Conservation (phyloP, 2,797 vertebrate species). For the Mus caroli region DNA sequence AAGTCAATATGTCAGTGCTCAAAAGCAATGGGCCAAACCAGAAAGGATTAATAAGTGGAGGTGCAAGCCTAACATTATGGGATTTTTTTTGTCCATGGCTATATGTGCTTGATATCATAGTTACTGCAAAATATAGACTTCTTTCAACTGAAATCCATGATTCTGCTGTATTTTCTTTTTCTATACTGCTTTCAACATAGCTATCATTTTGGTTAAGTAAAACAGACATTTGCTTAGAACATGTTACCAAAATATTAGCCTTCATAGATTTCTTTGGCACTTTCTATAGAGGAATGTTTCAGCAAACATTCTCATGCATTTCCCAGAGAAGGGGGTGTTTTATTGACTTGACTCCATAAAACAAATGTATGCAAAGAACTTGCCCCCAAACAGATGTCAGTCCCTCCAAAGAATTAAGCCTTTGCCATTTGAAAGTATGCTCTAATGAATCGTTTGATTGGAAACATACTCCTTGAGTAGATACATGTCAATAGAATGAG, state of each 20-base stretch:
- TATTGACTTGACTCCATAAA: background rate
- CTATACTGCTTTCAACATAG: constrained; percentile 72
- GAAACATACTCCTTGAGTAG: background rate
- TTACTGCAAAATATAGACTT: background rate
- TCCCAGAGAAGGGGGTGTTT: background rate
- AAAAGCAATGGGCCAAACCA: background rate
- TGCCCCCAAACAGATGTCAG: background rate
- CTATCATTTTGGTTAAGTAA: constrained; percentile 75
- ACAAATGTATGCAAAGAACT: background rate
- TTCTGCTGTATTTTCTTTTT: constrained; percentile 41
- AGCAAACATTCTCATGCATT: background rate
- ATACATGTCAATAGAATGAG: too few species aligned
- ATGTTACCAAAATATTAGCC: constrained; percentile 72
- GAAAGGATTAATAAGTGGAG: background rate
- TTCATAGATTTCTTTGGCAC: background rate
- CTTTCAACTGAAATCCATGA: background rate
- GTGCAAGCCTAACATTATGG: background rate
- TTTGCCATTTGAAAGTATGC: background rate
- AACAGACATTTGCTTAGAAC: constrained; percentile 68
- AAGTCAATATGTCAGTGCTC: background rate
- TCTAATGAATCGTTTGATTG: background rate
- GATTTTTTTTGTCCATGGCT: background rate
- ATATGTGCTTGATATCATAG: background rate
- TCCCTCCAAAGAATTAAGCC: background rate
- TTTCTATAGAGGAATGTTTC: background rate